Percentiles rank a stretch among this genome's conserved stretches.
Conservation (phyloP, 1,140 invertebrate species). For the Ceratitis capitata region DNA sequence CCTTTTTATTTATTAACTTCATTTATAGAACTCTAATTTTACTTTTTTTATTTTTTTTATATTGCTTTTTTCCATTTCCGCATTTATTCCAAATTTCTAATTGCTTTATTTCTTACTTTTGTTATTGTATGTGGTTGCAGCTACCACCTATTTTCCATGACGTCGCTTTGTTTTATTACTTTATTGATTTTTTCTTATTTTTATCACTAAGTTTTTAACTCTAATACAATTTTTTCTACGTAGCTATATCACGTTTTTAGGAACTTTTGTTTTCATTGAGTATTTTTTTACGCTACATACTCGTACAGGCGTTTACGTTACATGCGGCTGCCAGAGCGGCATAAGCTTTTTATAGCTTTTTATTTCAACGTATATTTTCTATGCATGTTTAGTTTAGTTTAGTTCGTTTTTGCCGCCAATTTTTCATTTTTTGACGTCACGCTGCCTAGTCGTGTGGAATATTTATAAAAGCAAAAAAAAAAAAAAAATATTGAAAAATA, state of each 20-base stretch:
- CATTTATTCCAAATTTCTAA: background rate
- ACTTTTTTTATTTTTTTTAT: background rate
- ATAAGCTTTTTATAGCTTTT: background rate
- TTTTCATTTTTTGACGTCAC: background rate
- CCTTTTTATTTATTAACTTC: no score
- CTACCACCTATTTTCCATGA: background rate
- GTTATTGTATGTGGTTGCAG: background rate
- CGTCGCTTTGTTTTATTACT: background rate
- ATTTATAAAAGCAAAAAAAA: background rate
- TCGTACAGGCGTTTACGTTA: no score
- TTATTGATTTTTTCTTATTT: background rate
- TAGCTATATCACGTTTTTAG: conserved; percentile 14
- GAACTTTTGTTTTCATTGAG: conserved; percentile 18
- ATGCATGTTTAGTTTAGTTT: background rate
- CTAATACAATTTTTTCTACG: background rate
- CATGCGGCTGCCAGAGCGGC: background rate
- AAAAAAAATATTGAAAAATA: no score
- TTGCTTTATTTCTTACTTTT: background rate
- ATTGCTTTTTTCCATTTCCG: background rate
- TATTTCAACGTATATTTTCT: background rate
- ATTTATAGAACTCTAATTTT: no score
- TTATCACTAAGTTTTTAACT: background rate
- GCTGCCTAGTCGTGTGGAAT: background rate
- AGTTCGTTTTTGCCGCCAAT: background rate
- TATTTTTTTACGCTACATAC: no score